These are phyloP conservation scores for Argynnis bischoffii DNA, from an alignment of 2,888 invertebrate species.

Conservation along the genomic window DNA sequence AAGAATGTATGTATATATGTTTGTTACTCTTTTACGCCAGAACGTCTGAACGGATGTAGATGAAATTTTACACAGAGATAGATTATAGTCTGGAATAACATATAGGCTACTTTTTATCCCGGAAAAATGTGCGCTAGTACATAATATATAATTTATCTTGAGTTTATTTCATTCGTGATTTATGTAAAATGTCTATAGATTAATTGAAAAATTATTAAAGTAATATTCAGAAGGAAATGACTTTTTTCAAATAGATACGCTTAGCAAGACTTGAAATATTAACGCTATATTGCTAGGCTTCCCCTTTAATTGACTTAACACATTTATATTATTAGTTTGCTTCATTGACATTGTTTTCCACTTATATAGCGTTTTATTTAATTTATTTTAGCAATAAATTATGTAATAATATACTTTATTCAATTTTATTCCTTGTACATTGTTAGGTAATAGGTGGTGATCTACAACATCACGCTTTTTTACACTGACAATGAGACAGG, in stretches of 20 bases:
- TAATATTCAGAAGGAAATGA: background rate
- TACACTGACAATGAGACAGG: no score
- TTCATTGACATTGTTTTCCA: slow-evolving; percentile 15
- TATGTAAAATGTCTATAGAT: background rate
- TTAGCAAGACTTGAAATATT: slow-evolving; percentile 4
- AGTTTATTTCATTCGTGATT: background rate
- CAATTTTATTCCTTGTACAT: no score
- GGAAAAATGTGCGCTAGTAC: no score
- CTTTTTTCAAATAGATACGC: background rate
- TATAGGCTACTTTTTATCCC: no score
- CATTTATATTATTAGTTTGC: slow-evolving; percentile 11
- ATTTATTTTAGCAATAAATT: slow-evolving; percentile 4
- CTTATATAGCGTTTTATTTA: background rate
- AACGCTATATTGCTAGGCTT: slow-evolving; percentile 17
- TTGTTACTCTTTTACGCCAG: no score
- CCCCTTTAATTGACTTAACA: slow-evolving; percentile 24
- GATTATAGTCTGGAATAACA: no score
- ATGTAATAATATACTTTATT: background rate
- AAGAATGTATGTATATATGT: no score
- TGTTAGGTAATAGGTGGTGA: no score
- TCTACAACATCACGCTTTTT: no score
- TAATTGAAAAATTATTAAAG: background rate
- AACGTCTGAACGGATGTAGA: no score
- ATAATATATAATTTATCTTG: no score
- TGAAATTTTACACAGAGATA: no score